Conservation (phyloP, 2,888 invertebrate genomes). For the Lycophotia porphyrea region DNA sequence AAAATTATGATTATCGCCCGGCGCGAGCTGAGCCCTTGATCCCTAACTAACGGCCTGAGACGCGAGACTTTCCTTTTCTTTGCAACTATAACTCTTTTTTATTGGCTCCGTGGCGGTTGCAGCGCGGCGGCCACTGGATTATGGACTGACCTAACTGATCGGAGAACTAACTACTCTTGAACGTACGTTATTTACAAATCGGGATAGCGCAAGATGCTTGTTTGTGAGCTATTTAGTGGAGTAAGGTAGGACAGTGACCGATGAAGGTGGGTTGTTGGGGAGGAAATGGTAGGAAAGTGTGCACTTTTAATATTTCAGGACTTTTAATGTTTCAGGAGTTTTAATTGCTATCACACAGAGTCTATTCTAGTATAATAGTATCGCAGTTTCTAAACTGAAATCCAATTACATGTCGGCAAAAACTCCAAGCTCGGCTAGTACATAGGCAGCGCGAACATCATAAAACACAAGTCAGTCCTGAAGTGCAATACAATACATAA, state of each 20-base stretch:
- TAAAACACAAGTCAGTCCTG: slow-evolving; percentile 78
- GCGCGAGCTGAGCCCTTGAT: slow-evolving; percentile 88
- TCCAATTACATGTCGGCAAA: slow-evolving; percentile 16
- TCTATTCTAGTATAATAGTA: neutral
- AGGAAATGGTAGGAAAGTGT: neutral
- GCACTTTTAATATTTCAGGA: neutral
- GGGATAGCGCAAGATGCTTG: slow-evolving; percentile 60
- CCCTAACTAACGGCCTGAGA: slow-evolving; percentile 88
- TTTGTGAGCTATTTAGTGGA: slow-evolving; percentile 59
- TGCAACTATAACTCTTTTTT: slow-evolving; percentile 91
- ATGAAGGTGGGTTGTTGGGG: slow-evolving; percentile 32
- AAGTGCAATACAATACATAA: slow-evolving; percentile 89
- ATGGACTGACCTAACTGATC: slow-evolving; percentile 82
- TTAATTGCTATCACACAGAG: neutral
- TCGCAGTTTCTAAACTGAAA: neutral
- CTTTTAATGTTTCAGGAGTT: slow-evolving; percentile 1
- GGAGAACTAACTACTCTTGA: slow-evolving; percentile 78
- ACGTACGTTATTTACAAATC: slow-evolving; percentile 78
- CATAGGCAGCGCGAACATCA: slow-evolving; percentile 61
- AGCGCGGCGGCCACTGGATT: slow-evolving; percentile 85
- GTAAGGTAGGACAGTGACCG: slow-evolving; percentile 45
- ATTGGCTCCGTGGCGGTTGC: slow-evolving; percentile 84
- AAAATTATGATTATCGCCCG: slow-evolving; percentile 90
- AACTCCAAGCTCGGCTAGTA: slow-evolving; percentile 16
- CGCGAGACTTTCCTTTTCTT: slow-evolving; percentile 89